Evolutionary conservation across 1,140 invertebrate genomes (phyloP), one percentile per base, ranked within the genome.

Genomic region (Bombus waltoni): DNA sequence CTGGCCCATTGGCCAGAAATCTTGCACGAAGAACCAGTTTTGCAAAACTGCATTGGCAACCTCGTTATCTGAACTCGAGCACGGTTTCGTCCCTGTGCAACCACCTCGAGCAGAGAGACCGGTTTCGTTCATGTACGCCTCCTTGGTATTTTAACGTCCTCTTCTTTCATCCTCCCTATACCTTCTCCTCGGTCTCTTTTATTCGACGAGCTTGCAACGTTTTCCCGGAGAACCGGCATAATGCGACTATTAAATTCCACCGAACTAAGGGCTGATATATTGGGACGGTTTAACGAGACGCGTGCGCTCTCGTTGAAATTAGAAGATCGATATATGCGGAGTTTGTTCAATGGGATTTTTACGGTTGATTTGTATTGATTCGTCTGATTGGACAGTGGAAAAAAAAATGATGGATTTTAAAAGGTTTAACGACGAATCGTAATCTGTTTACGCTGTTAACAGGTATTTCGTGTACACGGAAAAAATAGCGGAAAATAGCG

Each of bases 21-120:
- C 73, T 79, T 44, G 22, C 79, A 68, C 83, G 76, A 57, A 81
- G 79, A 78, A 90, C 89, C 89, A 90, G 89, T 90, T 90, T 90
- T 47, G 83, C 71, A 83, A 90, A 89, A 85, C 86, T 83, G 88
- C 89, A 89, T 82, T 40, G 89, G 73, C 89, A 88, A 90, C 89
- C 89, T 90, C 89, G 89, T 90, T 90, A 90, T 90, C 85, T 88
- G 88, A 90, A 90, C 83, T 90, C 88, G 88, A 90, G 81, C 81
- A 85, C 70, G 80, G 81, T 82, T 76, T 82, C 81, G 85, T 87
- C 70, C 78, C 87, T 76, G 70, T 78, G 66, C 66, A n/a, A 57
- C 47, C 32, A 57, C 73, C 32, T 32, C 47, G n/a, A 18, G 22
- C 44, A 57, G n/a, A 22, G 73, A 53, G 44, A 90, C 89, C 89